Evolutionary conservation across 2,113 vertebrate species (phyloP).

Genomic region (Nanorana parkeri): DNA sequence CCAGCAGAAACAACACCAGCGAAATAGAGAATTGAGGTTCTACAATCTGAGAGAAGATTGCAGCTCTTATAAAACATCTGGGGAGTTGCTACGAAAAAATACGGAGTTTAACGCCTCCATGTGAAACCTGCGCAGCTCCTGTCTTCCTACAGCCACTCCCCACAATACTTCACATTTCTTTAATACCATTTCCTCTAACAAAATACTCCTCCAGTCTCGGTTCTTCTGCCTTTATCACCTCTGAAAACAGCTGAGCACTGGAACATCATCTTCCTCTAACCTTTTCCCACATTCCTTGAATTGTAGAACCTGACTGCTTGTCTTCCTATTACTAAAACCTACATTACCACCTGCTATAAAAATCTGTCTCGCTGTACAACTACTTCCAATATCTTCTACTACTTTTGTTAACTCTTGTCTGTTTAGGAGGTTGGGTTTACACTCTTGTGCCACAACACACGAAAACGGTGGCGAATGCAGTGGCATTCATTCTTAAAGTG

Average conservation of each 20-base stretch:
- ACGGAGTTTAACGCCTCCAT: slow-evolving; percentile 11
- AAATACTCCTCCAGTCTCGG: not conserved
- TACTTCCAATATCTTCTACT: no score
- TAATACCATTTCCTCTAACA: slow-evolving; percentile 15
- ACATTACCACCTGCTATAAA: no score
- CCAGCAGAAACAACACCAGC: slow-evolving; percentile 12
- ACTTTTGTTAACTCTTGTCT: no score
- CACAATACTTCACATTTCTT: slow-evolving; percentile 20
- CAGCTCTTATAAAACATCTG: slow-evolving; percentile 20
- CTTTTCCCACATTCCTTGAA: no score
- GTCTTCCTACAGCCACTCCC: slow-evolving; percentile 13
- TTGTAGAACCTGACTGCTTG: no score
- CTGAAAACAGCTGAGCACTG: no score
- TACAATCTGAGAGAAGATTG: not conserved
- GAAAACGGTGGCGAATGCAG: no score
- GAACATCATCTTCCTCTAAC: not conserved
- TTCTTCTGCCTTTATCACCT: not conserved
- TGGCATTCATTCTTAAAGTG: no score
- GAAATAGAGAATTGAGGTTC: not conserved
- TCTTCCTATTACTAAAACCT: no score
- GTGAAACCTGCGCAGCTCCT: slow-evolving; percentile 11
- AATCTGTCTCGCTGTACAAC: no score
- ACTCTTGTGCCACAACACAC: no score
- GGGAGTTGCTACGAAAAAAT: not conserved
- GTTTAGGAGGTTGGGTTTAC: no score